These are phyloP conservation scores for Colletes gigas DNA, from an alignment of 1,140 invertebrate genomes.

Conservation along the genomic window DNA sequence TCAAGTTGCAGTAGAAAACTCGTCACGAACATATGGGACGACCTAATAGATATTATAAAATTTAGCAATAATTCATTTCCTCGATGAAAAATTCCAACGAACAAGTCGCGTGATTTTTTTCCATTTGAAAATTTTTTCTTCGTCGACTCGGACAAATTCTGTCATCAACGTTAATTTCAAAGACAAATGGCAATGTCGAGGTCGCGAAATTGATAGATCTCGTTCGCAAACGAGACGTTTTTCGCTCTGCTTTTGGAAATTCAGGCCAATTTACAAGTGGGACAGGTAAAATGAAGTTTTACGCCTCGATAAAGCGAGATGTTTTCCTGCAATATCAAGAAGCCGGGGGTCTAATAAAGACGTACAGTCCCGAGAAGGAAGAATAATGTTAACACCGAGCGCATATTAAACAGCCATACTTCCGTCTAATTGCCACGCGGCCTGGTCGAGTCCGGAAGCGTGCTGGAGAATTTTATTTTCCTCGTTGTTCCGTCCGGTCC, in stretches of 20 bases:
- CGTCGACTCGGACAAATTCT: too few species aligned
- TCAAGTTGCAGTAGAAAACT: too few species aligned
- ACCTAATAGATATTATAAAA: too few species aligned
- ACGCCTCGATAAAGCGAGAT: constrained; percentile 12
- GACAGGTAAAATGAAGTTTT: not conserved
- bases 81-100: too few species aligned
- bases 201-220: too few species aligned
- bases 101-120: too few species aligned
- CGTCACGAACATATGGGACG: too few species aligned
- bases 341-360: not conserved
- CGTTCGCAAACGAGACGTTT: too few species aligned
- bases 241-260: not conserved
- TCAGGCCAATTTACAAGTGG: not conserved
- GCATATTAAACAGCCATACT: not conserved
- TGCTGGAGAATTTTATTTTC: not conserved
- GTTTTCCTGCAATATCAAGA: not conserved
- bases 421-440: not conserved
- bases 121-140: too few species aligned
- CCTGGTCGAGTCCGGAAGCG: not conserved
- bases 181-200: too few species aligned
- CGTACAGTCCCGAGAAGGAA: not conserved
- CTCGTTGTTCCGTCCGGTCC: not conserved
- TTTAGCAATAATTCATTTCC: too few species aligned
- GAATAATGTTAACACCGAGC: not conserved
- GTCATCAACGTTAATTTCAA: too few species aligned